phyloP scores from a whole-genome alignment of 2,797 vertebrate genomes.

The Pseudochaenichthys georgianus region DNA sequence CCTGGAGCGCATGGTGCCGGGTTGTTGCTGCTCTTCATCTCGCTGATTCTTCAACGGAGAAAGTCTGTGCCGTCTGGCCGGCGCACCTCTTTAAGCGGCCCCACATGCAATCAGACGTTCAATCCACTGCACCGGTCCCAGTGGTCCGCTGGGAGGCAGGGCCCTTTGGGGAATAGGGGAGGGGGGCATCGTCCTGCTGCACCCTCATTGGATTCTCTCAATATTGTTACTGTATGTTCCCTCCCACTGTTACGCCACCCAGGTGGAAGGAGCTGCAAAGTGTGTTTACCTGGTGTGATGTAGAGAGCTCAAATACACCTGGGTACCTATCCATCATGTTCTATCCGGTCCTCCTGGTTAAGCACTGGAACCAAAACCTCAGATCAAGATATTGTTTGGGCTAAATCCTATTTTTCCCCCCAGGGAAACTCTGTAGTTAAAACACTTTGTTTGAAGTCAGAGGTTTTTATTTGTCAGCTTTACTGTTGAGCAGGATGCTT shows the following conservation, averaged over 20 bases:
- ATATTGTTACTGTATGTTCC: slow-evolving; percentile 59
- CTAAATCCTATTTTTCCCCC: background rate
- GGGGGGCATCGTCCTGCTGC: slow-evolving; percentile 51
- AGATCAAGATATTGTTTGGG: background rate
- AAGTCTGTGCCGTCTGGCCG: slow-evolving; percentile 78
- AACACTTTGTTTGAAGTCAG: background rate
- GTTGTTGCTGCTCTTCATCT: slow-evolving; percentile 89
- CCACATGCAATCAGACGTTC: slow-evolving; percentile 65
- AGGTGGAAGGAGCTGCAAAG: slow-evolving; percentile 54
- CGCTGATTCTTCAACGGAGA: slow-evolving; percentile 85
- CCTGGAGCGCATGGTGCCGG: slow-evolving; percentile 92
- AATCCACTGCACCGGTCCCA: slow-evolving; percentile 62
- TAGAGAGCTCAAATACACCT: background rate
- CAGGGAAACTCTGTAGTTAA: background rate
- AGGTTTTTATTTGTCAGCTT: background rate
- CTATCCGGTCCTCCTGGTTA: background rate
- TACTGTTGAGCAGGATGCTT: background rate
- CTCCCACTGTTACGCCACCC: slow-evolving; percentile 72
- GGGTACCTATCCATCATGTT: background rate
- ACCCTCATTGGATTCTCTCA: slow-evolving; percentile 72
- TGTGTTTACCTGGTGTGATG: slow-evolving; percentile 39
- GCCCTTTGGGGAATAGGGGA: slow-evolving; percentile 38
- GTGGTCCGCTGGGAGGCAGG: slow-evolving; percentile 74
- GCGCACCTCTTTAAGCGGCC: slow-evolving; percentile 82
- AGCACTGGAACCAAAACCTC: background rate